These are phyloP conservation scores for Drosophila baimaii DNA, from an alignment of 1,140 invertebrate genomes.

Conservation along the genomic window DNA sequence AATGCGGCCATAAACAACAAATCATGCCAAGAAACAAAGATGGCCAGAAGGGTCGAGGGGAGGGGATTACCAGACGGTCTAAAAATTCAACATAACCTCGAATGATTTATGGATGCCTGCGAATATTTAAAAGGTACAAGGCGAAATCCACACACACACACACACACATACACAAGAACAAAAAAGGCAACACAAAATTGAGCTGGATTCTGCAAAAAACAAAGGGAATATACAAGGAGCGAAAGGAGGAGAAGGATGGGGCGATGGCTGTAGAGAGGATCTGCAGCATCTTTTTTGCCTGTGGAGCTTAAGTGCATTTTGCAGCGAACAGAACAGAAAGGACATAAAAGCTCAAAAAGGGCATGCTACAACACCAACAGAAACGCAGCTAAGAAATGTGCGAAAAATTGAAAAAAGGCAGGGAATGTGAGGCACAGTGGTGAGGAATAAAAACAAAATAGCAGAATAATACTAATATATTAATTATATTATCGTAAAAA, in stretches of 20 bases:
- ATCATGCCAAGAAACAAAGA: conserved; percentile 70
- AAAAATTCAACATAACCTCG: conserved; percentile 83
- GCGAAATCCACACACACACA: conserved; percentile 39
- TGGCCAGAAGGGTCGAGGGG: conserved; percentile 7
- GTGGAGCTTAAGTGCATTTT: conserved; percentile 76
- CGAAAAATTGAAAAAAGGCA: conserved; percentile 66
- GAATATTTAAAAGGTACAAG: conserved; percentile 80
- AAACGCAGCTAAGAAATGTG: conserved; percentile 66
- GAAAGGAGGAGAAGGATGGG: neutral
- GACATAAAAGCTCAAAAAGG: conserved; percentile 81
- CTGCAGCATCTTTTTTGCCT: conserved; percentile 61
- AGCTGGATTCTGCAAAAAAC: conserved; percentile 49
- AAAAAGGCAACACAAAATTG: conserved; percentile 42
- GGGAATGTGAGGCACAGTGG: conserved; percentile 38
- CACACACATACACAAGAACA: conserved; percentile 3
- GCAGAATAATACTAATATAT: neutral
- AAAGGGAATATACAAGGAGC: conserved; percentile 44
- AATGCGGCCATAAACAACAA: conserved; percentile 79
- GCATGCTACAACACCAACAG: conserved; percentile 59
- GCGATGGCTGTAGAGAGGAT: neutral
- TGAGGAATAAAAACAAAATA: neutral
- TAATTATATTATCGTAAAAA: too few species aligned
- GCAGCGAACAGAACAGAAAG: conserved; percentile 70
- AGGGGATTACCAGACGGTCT: conserved; percentile 55
- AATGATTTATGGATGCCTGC: conserved; percentile 81